Evolutionary conservation across 2,113 vertebrate genomes (phyloP), one percentile per base, ranked within the genome.

Genomic region (Tragelaphus imberbis): DNA sequence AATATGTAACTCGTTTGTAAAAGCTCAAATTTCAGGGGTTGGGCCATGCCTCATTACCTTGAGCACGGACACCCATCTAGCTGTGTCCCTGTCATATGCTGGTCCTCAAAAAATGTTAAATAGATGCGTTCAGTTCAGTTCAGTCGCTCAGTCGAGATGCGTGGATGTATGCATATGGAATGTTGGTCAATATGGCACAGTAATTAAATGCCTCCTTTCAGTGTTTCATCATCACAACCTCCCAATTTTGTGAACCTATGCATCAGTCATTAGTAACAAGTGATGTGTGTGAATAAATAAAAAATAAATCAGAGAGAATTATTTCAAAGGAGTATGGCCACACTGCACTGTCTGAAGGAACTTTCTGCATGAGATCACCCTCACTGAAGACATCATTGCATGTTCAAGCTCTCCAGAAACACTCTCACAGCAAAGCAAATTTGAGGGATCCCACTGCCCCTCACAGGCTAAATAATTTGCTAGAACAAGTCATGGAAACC

Each of bases 161-260:
- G 0, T 7, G 3, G 44, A 44, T 7, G 5, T 59, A 51, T 8
- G 16, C 2, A 11, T 56, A 5, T 16, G 36, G 44, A 19, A 28
- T 11, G 28, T 47, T 10, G 53, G 23, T 59, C 63, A 65, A 28
- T 3, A 49, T 51, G 79, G 88, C 4, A 1, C 6, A 2, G 53
- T 14, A 44, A 61, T 91, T 56, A 56, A 71, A 80, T 33, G 21
- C n/a, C 63, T 93, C 21, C 51, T 61, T 56, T 53, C n/a, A 75
- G 51, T 36, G 79, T 53, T 89, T 58, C 27, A 49, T 88, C 51
- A 58, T 65, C 71, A 81, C 44, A 44, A n/a, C 51, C 40, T 93
- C 90, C 44, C 17, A 61, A 11, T 94, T 89, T 89, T 86, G 49
- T 49, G 25, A 94, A 71, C 68, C 80, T 75, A 55, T 33, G 19